A percentile compares a stretch with the other conserved stretches of the same genome.
Conservation (phyloP, 2,888 invertebrate species). For the Chaitophorus viminalis region DNA sequence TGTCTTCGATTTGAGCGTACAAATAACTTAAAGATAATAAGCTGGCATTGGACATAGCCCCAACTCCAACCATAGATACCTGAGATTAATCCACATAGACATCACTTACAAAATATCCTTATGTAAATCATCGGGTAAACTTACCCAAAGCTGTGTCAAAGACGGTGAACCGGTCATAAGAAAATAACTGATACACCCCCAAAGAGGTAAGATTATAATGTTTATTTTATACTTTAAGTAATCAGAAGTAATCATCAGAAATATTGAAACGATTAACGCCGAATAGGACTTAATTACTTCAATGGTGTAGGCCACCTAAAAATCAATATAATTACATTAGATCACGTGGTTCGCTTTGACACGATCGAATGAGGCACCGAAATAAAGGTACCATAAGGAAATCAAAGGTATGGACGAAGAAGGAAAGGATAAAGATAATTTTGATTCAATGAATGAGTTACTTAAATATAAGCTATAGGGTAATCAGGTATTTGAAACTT, state of each 20-base stretch:
- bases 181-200: not conserved
- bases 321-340: not conserved
- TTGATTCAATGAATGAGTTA: no score
- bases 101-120: not conserved
- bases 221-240: slow-evolving; percentile 12
- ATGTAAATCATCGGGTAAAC: not conserved
- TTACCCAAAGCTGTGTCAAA: not conserved
- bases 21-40: not conserved
- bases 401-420: no score
- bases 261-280: not conserved
- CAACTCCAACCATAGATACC: not conserved
- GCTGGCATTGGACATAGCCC: not conserved
- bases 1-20: slow-evolving; percentile 1
- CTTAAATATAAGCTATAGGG: no score
- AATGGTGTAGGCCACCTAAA: not conserved
- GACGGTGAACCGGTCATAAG: not conserved
- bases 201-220: not conserved
- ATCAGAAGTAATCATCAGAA: slow-evolving; percentile 18
- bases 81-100: not conserved
- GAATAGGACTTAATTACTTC: slow-evolving; percentile 26
- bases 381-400: no score
- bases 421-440: no score
- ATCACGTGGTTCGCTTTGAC: no score
- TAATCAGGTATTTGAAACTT: no score
- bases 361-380: no score